Evolutionary conservation across 2,113 vertebrate genomes (phyloP), one percentile per base, ranked within the genome.

Genomic region (Rhinichthys klamathensis): DNA sequence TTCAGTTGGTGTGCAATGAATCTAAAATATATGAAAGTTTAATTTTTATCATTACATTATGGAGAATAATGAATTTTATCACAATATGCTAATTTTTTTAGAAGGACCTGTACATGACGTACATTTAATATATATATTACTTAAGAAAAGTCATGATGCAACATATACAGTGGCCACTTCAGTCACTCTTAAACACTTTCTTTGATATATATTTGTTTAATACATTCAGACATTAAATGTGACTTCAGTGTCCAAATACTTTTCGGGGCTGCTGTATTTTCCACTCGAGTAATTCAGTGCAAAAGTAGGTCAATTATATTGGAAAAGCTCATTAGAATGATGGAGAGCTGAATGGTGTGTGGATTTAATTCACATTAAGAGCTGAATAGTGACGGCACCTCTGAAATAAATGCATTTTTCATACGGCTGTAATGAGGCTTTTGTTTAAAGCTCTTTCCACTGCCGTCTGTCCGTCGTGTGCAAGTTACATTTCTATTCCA

Each of bases 261-360:
- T 35, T 51, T 21, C 0, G 1, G 11, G n/a, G 12, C 60, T 25
- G 11, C 18, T 21, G 73, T 51, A 51, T 76, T 76, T 54, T 51
- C 30, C 75, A 23, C 51, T 58, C 6, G 18, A 58, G 75, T 56
- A n/a, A 56, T 35, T 77, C 16, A 23, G 32, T 1, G 21, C 16
- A 76, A 46, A 78, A 78, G 75, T 35, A 38, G 75, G 30, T 35
- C 49, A 77, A 7, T 77, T 35, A 9, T 77, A 21, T 77, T 13
- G 11, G 49, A n/a, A 76, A 32, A 51, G 25, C 85, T 46, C 63
- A 76, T 73, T 80, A 44, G 86, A 61, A 85, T 82, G 85, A 78
- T 35, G 21, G 35, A 70, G 67, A 70, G 67, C 35, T 38, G 67
- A 44, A 72, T 41, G 38, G 21, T 41, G 11, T n/a, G 69, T 44